phyloP scores from a whole-genome alignment of 2,113 vertebrate genomes.

The Pelecanoides urinatrix region DNA sequence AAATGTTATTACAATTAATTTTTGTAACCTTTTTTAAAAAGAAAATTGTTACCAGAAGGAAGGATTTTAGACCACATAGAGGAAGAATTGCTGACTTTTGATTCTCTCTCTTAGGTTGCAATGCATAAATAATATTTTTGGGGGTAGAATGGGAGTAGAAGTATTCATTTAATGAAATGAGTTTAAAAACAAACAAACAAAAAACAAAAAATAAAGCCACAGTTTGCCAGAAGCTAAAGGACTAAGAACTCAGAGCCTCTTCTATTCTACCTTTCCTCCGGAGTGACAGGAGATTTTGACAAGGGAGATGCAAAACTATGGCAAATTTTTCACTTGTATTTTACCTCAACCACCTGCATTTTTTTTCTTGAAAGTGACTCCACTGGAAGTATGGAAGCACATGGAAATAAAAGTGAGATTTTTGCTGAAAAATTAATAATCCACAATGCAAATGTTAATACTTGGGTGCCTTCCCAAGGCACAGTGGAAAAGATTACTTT shows the following conservation, averaged over 20 bases:
- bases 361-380: neutral
- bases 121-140: neutral
- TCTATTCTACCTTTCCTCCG: neutral
- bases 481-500: neutral
- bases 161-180: neutral
- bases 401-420: neutral
- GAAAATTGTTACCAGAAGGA: neutral
- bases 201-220: neutral
- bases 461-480: neutral
- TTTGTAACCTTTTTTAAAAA: neutral
- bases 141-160: neutral
- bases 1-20: neutral
- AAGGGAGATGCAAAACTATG: neutral
- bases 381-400: neutral
- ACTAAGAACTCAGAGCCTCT: neutral
- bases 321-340: neutral
- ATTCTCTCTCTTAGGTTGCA: neutral
- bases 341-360: neutral
- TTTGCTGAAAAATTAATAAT: neutral
- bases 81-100: neutral
- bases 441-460: neutral
- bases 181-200: neutral
- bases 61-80: neutral
- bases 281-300: neutral
- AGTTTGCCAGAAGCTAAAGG: neutral